These are phyloP conservation scores for Cydia amplana DNA, from an alignment of 1,140 invertebrate genomes.

Conservation along the genomic window DNA sequence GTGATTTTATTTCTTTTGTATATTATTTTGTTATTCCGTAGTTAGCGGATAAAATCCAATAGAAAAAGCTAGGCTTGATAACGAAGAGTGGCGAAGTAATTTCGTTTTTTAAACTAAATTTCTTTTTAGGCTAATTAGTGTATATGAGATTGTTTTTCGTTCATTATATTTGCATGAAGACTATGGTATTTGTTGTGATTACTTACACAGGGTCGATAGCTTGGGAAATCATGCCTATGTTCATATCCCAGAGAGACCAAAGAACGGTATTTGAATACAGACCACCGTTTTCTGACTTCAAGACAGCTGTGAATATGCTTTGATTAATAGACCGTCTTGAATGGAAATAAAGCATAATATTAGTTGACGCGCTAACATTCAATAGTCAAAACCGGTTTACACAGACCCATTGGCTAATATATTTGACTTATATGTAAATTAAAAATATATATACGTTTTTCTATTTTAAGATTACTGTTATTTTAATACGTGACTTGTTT, in stretches of 20 bases:
- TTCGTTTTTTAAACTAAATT: conserved; percentile 16
- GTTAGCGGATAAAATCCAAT: conserved; percentile 66
- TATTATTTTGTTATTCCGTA: conserved; percentile 58
- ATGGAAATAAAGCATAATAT: conserved; percentile 24
- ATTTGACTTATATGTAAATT: conserved; percentile 14
- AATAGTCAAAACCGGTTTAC: background rate
- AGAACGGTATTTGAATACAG: conserved; percentile 44
- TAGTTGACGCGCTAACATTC: background rate
- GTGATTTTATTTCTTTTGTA: conserved; percentile 64
- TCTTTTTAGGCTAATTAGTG: conserved; percentile 41
- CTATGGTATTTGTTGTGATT: background rate
- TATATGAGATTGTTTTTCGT: conserved; percentile 35
- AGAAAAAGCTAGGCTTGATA: conserved; percentile 54
- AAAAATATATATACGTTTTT: background rate
- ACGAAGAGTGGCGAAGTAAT: conserved; percentile 28
- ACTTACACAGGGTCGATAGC: conserved; percentile 17
- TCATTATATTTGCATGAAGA: conserved; percentile 11
- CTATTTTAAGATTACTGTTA: conserved; percentile 29
- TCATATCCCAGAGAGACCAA: conserved; percentile 46
- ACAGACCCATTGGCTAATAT: background rate
- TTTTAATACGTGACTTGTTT: conserved; percentile 23
- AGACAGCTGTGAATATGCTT: conserved; percentile 36
- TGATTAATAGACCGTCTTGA: conserved; percentile 39
- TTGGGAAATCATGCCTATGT: conserved; percentile 33
- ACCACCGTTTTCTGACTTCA: conserved; percentile 25